phyloP scores from a whole-genome alignment of 2,113 vertebrate genomes.

The Apteryx mantelli region DNA sequence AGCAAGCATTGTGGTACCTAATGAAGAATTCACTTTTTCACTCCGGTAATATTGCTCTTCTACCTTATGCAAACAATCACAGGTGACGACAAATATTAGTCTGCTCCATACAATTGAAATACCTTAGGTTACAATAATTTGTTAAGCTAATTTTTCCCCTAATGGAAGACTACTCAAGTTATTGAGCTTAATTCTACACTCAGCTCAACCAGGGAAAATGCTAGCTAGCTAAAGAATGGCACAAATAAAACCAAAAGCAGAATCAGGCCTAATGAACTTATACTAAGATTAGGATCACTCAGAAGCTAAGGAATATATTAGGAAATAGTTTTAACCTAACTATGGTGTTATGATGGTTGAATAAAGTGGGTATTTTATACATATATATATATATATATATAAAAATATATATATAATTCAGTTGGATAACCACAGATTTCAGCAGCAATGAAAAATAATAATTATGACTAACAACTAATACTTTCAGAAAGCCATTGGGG shows the following conservation, averaged over 20 bases:
- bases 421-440: not conserved
- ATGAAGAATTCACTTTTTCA: not conserved
- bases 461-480: not conserved
- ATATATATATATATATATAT: not conserved
- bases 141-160: not conserved
- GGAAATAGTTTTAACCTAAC: not conserved
- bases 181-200: not conserved
- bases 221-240: not conserved
- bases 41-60: not conserved
- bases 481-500: not conserved
- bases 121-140: not conserved
- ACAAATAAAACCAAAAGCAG: not conserved
- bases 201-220: not conserved
- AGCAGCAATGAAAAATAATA: not conserved
- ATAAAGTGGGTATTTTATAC: not conserved
- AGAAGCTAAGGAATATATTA: not conserved
- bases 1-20: not conserved
- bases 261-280: not conserved
- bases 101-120: not conserved
- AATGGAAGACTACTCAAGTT: not conserved
- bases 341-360: not conserved
- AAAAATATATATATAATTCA: not conserved
- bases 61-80: not conserved
- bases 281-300: not conserved
- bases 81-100: not conserved